These are phyloP conservation scores for Oxyscelio sp. DNA, from an alignment of 2,888 invertebrate species.

Conservation along the genomic window DNA sequence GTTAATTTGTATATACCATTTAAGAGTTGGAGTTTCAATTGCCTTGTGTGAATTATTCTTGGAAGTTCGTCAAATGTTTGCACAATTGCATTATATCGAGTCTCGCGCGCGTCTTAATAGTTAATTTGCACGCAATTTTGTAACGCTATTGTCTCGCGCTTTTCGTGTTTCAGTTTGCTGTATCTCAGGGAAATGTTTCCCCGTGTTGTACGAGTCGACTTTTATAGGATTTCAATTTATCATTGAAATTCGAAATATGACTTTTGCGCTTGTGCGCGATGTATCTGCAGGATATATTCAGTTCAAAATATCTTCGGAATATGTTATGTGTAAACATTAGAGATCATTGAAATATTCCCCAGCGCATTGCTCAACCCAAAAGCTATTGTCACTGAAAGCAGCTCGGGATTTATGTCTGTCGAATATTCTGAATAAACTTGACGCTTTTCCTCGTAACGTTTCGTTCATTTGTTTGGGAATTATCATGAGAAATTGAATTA, in stretches of 20 bases:
- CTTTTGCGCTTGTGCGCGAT: no score
- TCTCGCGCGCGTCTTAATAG: conserved; percentile 9
- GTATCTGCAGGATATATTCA: no score
- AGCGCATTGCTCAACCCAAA: conserved; percentile 11
- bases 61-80: conserved; percentile 11
- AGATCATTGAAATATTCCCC: conserved; percentile 27
- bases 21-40: conserved; percentile 23
- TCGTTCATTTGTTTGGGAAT: not conserved
- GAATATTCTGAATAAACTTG: not conserved
- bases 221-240: conserved; percentile 29
- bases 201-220: not conserved
- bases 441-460: not conserved
- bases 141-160: not conserved
- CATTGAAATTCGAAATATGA: conserved; percentile 36
- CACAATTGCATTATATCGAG: conserved; percentile 26
- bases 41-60: conserved; percentile 2
- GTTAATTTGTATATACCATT: conserved; percentile 37
- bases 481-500: conserved; percentile 14
- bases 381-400: conserved; percentile 41
- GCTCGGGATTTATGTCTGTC: conserved; percentile 31
- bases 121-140: conserved; percentile 11
- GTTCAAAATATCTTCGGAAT: not conserved
- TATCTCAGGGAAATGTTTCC: not conserved
- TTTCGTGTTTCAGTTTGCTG: not conserved
- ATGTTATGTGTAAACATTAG: conserved; percentile 32